phyloP scores from a whole-genome alignment of 2,888 invertebrate species.

The Aquatica leii region DNA sequence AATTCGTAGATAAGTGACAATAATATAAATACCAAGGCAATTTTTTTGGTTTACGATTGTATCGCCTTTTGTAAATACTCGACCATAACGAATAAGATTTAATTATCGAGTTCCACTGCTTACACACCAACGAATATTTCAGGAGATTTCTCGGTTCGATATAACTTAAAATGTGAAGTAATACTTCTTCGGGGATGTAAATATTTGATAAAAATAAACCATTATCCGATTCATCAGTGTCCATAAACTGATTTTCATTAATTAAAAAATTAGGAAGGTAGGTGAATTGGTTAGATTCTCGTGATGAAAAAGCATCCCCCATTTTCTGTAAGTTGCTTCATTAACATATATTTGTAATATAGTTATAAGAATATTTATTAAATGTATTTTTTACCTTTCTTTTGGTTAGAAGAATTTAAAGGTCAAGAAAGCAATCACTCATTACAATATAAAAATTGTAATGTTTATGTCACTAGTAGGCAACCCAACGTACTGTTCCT shows the following conservation, averaged over 20 bases:
- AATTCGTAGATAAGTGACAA: slow-evolving; percentile 55
- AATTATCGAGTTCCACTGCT: slow-evolving; percentile 62
- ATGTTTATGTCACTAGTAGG: too few relatives aligned
- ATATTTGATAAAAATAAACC: slow-evolving; percentile 55
- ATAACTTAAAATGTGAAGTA: slow-evolving; percentile 59
- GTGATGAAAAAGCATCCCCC: too few relatives aligned
- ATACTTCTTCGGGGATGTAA: slow-evolving; percentile 63
- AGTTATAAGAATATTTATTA: too few relatives aligned
- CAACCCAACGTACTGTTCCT: too few relatives aligned
- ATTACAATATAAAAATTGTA: too few relatives aligned
- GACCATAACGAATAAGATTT: slow-evolving; percentile 54
- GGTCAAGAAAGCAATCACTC: too few relatives aligned
- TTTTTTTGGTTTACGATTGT: slow-evolving; percentile 47
- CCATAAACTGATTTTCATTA: neutral
- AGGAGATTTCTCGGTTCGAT: slow-evolving; percentile 57
- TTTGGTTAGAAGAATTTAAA: too few relatives aligned
- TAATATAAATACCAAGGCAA: slow-evolving; percentile 61
- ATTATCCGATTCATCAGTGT: slow-evolving; percentile 46
- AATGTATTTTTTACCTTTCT: too few relatives aligned
- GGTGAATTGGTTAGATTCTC: too few relatives aligned
- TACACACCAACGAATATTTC: slow-evolving; percentile 62
- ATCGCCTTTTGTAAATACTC: slow-evolving; percentile 44
- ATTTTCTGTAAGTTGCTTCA: too few relatives aligned
- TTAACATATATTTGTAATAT: too few relatives aligned
- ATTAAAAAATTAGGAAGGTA: slow-evolving; percentile 4